These are phyloP conservation scores for Watersipora subatra DNA, from an alignment of 1,140 invertebrate species.

Conservation along the genomic window DNA sequence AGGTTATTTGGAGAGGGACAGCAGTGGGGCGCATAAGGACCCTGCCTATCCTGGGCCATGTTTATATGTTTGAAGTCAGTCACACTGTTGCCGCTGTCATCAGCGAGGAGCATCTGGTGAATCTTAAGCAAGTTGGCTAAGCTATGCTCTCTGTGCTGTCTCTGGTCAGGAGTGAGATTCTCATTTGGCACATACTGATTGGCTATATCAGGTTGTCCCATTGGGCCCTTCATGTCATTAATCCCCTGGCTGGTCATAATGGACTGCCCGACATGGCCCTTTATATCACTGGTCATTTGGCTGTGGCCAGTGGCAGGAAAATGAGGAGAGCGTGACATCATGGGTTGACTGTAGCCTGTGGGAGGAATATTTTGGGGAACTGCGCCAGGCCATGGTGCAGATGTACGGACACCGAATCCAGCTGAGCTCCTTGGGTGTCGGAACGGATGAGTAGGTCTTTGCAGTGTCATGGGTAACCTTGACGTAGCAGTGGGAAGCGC, in stretches of 20 bases:
- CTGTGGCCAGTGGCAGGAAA: slow-evolving; percentile 6
- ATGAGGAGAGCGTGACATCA: not conserved
- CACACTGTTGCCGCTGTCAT: slow-evolving; percentile 30
- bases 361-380: not conserved
- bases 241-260: slow-evolving; percentile 5
- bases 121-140: slow-evolving; percentile 80
- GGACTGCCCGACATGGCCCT: not conserved
- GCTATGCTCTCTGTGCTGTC: slow-evolving; percentile 79
- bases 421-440: not conserved
- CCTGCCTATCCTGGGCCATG: slow-evolving; percentile 3
- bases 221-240: not conserved
- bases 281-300: not conserved
- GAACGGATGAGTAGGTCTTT: not conserved
- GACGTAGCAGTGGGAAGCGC: not conserved
- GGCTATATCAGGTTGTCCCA: slow-evolving; percentile 14
- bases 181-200: slow-evolving; percentile 60
- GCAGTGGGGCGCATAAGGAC: not conserved
- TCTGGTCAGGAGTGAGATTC: slow-evolving; percentile 86
- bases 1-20: not conserved
- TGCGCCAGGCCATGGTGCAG: not conserved
- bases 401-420: too few species aligned
- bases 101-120: slow-evolving; percentile 77
- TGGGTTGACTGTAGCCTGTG: not conserved
- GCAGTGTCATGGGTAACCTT: not conserved
- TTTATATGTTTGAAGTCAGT: not conserved